Conservation (phyloP, 2,797 vertebrate species). For the Ctenochaetus hawaiiensis region DNA sequence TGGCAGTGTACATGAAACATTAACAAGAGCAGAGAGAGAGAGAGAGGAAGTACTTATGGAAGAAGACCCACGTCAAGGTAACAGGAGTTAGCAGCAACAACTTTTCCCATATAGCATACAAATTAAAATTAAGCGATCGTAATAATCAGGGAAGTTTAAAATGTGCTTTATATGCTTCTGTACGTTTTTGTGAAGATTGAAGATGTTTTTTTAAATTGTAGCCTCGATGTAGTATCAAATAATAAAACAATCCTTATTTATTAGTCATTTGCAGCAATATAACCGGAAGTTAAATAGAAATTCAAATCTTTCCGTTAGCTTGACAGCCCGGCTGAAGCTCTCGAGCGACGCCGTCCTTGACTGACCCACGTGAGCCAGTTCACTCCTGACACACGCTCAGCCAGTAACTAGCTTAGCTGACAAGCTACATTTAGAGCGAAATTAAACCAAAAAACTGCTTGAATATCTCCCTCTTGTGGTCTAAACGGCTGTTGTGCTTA, state of each 20-base stretch:
- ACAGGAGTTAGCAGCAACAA: neutral
- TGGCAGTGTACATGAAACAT: conserved; percentile 11
- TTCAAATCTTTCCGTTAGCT: accelerated
- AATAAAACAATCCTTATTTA: too few species aligned
- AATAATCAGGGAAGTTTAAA: too few species aligned
- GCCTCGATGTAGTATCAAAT: too few species aligned
- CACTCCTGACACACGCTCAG: accelerated
- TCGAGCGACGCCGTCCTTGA: conserved; percentile 64
- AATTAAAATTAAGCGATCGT: neutral
- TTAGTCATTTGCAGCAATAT: too few species aligned
- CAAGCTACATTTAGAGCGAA: neutral
- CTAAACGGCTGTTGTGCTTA: accelerated
- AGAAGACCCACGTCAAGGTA: neutral
- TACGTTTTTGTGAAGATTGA: too few species aligned
- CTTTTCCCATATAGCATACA: neutral
- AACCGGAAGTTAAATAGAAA: conserved; percentile 34
- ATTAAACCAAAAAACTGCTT: accelerated
- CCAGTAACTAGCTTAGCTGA: too few species aligned
- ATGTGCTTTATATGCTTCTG: too few species aligned
- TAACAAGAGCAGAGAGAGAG: neutral
- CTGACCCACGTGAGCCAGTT: conserved; percentile 53
- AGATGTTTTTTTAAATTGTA: too few species aligned
- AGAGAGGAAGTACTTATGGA: neutral
- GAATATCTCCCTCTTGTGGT: too few species aligned
- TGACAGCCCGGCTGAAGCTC: accelerated